Evolutionary conservation across 2,888 invertebrate species (phyloP).

Genomic region (Apeira syringaria): DNA sequence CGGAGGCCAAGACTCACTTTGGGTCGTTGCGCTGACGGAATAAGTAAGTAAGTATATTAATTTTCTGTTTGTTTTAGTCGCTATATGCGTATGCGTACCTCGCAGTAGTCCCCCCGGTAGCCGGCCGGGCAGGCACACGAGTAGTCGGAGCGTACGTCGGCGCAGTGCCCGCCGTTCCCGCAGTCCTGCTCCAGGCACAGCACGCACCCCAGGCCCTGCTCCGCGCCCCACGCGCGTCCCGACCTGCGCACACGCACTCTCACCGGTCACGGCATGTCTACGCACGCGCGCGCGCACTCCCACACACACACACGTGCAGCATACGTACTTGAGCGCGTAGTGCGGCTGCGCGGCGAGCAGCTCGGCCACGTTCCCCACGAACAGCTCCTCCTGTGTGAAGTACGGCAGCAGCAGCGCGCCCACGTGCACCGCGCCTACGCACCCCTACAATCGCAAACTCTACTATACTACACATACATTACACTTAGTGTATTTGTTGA

Average conservation of each 20-base stretch:
- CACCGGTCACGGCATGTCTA: neutral
- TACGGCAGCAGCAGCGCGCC: conserved; percentile 93
- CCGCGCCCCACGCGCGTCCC: conserved; percentile 62
- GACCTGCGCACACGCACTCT: conserved; percentile 23
- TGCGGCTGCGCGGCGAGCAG: conserved; percentile 71
- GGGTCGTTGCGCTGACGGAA: too few species aligned
- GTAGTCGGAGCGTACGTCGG: conserved; percentile 83
- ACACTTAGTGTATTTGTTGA: too few species aligned
- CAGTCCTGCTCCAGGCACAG: conserved; percentile 93
- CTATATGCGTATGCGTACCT: too few species aligned
- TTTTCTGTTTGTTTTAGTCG: too few species aligned
- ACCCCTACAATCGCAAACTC: conserved; percentile 90
- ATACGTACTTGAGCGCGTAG: conserved; percentile 61
- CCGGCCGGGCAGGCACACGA: conserved; percentile 91
- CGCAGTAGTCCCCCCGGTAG: conserved; percentile 91
- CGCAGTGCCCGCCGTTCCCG: conserved; percentile 82
- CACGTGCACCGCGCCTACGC: conserved; percentile 93
- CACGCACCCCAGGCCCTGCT: conserved; percentile 87
- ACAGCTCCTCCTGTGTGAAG: conserved; percentile 90
- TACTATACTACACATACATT: neutral
- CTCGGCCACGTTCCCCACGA: conserved; percentile 79
- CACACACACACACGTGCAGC: too few species aligned
- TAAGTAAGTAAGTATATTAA: too few species aligned
- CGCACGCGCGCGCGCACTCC: too few species aligned
- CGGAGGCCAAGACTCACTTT: too few species aligned